Evolutionary conservation across 2,113 vertebrate species (phyloP).

Genomic region (Ophthalmolycus amberensis): DNA sequence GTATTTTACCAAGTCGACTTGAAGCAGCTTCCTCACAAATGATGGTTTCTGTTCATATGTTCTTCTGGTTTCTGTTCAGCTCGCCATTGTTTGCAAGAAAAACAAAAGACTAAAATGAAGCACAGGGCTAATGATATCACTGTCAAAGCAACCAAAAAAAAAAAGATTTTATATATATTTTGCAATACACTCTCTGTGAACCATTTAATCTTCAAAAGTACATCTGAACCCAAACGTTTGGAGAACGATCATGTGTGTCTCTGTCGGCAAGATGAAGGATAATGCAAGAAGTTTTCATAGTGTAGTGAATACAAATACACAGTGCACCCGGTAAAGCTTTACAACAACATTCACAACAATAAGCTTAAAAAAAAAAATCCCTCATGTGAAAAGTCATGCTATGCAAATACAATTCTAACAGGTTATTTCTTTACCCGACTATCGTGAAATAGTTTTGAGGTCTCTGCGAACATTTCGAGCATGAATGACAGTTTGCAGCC

Average conservation of each 20-base stretch:
- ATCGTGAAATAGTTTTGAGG: slow-evolving; percentile 22
- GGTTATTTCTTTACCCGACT: slow-evolving; percentile 35
- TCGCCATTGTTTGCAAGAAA: slow-evolving; percentile 44
- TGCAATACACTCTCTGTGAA: background rate
- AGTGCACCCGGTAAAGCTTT: slow-evolving; percentile 42
- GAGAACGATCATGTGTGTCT: slow-evolving; percentile 7
- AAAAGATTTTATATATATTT: slow-evolving; percentile 5
- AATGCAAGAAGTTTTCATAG: slow-evolving; percentile 15
- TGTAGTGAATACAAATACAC: slow-evolving; percentile 15
- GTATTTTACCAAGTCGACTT: background rate
- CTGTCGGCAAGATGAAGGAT: slow-evolving; percentile 14
- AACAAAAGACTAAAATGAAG: slow-evolving; percentile 58
- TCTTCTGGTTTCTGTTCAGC: slow-evolving; percentile 37
- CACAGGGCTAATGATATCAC: slow-evolving; percentile 63
- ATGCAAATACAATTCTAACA: slow-evolving; percentile 73
- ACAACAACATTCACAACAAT: slow-evolving; percentile 44
- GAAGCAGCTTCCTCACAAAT: slow-evolving; percentile 34
- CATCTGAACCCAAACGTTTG: background rate
- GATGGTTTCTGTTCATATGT: slow-evolving; percentile 9
- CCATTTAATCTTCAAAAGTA: slow-evolving; percentile 13
- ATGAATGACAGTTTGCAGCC: slow-evolving; percentile 56
- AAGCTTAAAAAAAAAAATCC: slow-evolving; percentile 52
- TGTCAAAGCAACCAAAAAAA: slow-evolving; percentile 15
- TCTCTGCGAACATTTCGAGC: slow-evolving; percentile 48
- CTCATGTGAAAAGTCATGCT: slow-evolving; percentile 70